phyloP scores from a whole-genome alignment of 2,888 invertebrate species.

The Cantharis flavilabris region DNA sequence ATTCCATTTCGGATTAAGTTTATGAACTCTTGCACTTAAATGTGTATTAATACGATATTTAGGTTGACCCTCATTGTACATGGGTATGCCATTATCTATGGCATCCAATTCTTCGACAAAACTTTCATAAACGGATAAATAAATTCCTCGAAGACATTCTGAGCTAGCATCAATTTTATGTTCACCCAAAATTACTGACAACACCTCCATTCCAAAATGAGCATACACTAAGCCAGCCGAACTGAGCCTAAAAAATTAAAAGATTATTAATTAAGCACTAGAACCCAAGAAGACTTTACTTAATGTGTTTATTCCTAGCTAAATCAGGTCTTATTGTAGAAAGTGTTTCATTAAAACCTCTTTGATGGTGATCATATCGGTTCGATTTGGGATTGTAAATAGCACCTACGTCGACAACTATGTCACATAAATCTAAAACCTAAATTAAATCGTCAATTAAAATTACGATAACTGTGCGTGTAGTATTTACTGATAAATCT shows the following conservation, averaged over 20 bases:
- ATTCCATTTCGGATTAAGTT: constrained; percentile 88
- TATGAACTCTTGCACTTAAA: constrained; percentile 74
- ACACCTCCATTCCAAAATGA: constrained; percentile 83
- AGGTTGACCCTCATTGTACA: constrained; percentile 71
- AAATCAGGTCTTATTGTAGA: constrained; percentile 67
- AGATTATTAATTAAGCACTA: not conserved
- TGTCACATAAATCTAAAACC: constrained; percentile 79
- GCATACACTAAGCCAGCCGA: constrained; percentile 93
- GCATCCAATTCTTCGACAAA: constrained; percentile 95
- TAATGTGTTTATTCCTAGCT: constrained; percentile 64
- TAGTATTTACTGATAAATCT: constrained; percentile 56
- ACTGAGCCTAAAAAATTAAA: constrained; percentile 72
- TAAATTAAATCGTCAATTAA: constrained; percentile 22
- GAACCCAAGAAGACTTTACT: constrained; percentile 45
- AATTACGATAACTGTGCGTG: not conserved
- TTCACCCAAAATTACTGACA: constrained; percentile 62
- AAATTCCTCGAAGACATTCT: constrained; percentile 63
- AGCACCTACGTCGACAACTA: constrained; percentile 95
- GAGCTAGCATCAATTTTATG: constrained; percentile 55
- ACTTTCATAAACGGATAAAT: constrained; percentile 76
- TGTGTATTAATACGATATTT: constrained; percentile 79
- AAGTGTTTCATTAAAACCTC: constrained; percentile 70
- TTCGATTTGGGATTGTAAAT: constrained; percentile 75
- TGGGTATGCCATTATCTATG: constrained; percentile 94
- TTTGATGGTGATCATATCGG: constrained; percentile 95